Percentiles rank a stretch among this genome's conserved stretches.
Conservation (phyloP, 2,797 vertebrate genomes). For the Gallinago nigripennis region DNA sequence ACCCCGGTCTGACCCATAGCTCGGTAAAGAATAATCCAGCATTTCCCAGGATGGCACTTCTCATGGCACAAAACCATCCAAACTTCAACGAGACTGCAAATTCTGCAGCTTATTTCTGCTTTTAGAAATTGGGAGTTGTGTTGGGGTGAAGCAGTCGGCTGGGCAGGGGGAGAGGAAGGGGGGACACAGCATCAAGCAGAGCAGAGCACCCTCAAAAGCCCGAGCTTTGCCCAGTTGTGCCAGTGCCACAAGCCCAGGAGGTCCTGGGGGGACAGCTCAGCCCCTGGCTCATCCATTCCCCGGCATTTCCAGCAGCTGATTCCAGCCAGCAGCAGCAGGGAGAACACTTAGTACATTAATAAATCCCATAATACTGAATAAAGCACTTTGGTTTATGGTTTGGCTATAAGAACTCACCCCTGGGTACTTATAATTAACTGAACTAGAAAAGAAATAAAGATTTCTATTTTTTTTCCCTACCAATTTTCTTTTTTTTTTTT, state of each 20-base stretch:
- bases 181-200: fast-evolving
- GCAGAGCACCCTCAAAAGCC: background rate
- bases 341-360: background rate
- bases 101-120: background rate
- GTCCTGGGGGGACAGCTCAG: background rate
- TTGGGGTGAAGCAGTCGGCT: fast-evolving
- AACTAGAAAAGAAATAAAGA: background rate
- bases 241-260: background rate
- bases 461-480: background rate
- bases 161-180: background rate
- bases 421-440: background rate
- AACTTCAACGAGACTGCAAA: background rate
- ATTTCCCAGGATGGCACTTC: background rate
- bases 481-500: background rate
- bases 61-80: background rate
- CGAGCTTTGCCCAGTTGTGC: background rate
- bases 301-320: background rate
- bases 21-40: background rate
- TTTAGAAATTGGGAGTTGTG: fast-evolving
- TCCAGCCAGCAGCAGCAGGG: background rate
- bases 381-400: constrained; percentile 10
- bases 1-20: background rate
- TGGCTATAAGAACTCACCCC: background rate
- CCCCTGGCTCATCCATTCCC: background rate
- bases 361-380: background rate